phyloP scores from a whole-genome alignment of 1,140 invertebrate genomes.

The Bombus picipes region DNA sequence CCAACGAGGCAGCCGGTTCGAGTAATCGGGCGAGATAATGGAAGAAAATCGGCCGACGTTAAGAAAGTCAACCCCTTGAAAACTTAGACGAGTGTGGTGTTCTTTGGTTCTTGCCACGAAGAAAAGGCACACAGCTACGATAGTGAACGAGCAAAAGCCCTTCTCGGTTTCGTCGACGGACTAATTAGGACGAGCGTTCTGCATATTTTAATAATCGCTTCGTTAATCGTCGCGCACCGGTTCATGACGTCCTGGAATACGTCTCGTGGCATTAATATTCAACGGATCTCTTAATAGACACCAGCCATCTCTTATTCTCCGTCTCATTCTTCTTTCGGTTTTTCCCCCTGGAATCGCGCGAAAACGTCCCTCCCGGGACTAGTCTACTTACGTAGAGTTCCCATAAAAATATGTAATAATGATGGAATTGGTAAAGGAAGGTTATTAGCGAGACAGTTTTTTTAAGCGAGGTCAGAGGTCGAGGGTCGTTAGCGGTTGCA shows the following conservation, averaged over 20 bases:
- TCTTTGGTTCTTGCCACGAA: background rate
- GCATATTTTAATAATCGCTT: slow-evolving; percentile 70
- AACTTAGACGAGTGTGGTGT: background rate
- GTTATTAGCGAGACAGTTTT: slow-evolving; percentile 5
- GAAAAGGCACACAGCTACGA: background rate
- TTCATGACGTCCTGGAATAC: slow-evolving; percentile 41
- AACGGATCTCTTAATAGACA: slow-evolving; percentile 63
- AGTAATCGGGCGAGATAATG: slow-evolving; percentile 24
- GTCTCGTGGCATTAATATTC: slow-evolving; percentile 66
- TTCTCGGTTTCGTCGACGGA: slow-evolving; percentile 44
- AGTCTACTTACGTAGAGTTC: background rate
- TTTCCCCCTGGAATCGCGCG: background rate
- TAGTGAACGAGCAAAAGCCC: slow-evolving; percentile 10
- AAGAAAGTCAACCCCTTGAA: slow-evolving; percentile 14
- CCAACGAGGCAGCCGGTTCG: background rate
- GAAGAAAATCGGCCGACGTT: slow-evolving; percentile 5
- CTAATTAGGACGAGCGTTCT: slow-evolving; percentile 56
- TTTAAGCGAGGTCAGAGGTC: background rate
- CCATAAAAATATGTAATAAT: slow-evolving; percentile 1
- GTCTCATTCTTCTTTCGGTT: background rate
- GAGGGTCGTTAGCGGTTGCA: slow-evolving; percentile 8
- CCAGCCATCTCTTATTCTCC: slow-evolving; percentile 41
- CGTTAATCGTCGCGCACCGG: slow-evolving; percentile 55
- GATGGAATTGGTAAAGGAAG: too few relatives aligned
- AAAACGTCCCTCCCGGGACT: background rate